These are phyloP conservation scores for Enteromius paludinosus DNA, from an alignment of 2,797 vertebrate species.

Conservation along the genomic window DNA sequence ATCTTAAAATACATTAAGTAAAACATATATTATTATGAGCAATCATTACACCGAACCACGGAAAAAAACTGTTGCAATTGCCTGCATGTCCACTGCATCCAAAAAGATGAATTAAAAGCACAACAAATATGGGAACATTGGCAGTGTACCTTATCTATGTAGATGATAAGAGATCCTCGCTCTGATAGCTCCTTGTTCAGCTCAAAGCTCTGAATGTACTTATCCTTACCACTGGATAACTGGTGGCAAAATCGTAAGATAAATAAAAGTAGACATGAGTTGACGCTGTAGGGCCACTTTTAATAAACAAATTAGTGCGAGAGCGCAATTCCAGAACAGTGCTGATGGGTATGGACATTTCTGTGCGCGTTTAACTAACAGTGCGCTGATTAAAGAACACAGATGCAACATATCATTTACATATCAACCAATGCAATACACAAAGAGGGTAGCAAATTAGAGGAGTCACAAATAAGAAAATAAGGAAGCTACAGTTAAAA, in stretches of 20 bases:
- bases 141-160: slow-evolving; percentile 80
- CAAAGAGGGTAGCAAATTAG: too few species aligned
- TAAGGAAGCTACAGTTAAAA: too few species aligned
- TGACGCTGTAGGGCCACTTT: neutral
- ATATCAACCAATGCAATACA: too few species aligned
- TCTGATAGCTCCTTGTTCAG: slow-evolving; percentile 73
- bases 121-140: neutral
- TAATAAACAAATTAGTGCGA: too few species aligned
- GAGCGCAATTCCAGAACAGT: too few species aligned
- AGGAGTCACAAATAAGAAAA: too few species aligned
- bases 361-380: too few species aligned
- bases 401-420: too few species aligned
- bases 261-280: neutral
- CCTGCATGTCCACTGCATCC: neutral
- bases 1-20: slow-evolving; percentile 34
- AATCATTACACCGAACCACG: neutral
- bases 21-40: neutral
- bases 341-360: too few species aligned
- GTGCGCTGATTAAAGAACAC: too few species aligned
- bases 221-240: slow-evolving; percentile 75
- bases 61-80: neutral
- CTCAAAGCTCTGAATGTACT: slow-evolving; percentile 81
- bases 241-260: slow-evolving; percentile 45
- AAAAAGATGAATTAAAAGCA: neutral
- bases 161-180: slow-evolving; percentile 84